Conservation (phyloP, 1,140 invertebrate species). For the Rhagoletis pomonella region DNA sequence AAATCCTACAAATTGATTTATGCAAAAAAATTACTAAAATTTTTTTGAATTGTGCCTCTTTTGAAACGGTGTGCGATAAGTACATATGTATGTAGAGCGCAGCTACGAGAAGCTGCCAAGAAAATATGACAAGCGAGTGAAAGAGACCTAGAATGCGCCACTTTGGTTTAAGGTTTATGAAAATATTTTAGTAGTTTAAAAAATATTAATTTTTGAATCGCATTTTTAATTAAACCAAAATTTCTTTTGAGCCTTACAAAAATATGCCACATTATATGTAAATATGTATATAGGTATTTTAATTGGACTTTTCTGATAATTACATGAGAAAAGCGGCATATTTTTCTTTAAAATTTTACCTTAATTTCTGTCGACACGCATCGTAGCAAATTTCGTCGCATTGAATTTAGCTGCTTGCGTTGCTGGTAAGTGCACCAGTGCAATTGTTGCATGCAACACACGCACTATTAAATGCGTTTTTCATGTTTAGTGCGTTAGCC, state of each 20-base stretch:
- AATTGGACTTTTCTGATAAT: slow-evolving; percentile 18
- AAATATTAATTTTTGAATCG: too few relatives aligned
- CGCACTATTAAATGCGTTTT: slow-evolving; percentile 29
- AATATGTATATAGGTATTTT: background rate
- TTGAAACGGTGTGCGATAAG: too few relatives aligned
- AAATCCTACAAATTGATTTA: too few relatives aligned
- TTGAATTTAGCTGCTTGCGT: background rate
- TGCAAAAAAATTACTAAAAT: too few relatives aligned
- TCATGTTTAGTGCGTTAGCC: background rate
- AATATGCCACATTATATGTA: background rate
- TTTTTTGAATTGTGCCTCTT: too few relatives aligned
- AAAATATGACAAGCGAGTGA: too few relatives aligned
- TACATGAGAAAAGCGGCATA: background rate
- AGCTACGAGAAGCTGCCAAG: too few relatives aligned
- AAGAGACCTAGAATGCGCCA: too few relatives aligned
- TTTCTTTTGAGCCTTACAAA: background rate
- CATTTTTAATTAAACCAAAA: background rate
- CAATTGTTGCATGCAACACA: slow-evolving; percentile 39
- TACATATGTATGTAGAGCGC: too few relatives aligned
- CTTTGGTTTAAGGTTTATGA: too few relatives aligned
- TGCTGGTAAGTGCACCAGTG: background rate
- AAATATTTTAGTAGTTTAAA: too few relatives aligned
- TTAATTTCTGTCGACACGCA: background rate
- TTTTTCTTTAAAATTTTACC: background rate
- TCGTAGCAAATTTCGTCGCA: background rate